Evolutionary conservation across 2,888 invertebrate species (phyloP).

Genomic region (Nemapogon koenigi): DNA sequence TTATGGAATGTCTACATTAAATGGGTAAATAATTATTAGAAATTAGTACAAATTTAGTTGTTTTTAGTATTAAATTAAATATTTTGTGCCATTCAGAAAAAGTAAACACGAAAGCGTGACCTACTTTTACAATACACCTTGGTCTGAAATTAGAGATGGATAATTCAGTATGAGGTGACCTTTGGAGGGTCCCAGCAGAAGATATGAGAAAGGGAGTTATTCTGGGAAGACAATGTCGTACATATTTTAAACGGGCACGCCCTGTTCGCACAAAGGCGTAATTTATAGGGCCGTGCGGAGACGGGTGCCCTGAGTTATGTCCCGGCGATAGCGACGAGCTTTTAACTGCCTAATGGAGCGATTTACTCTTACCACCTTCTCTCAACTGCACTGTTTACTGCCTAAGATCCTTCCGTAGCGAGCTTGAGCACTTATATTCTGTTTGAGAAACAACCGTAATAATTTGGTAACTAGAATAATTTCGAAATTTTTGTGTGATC

Average conservation of each 20-base stretch:
- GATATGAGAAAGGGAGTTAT: slow-evolving; percentile 49
- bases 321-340: slow-evolving; percentile 62
- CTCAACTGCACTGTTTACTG: slow-evolving; percentile 31
- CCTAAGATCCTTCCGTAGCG: background rate
- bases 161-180: slow-evolving; percentile 44
- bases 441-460: too few species aligned
- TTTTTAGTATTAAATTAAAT: too few species aligned
- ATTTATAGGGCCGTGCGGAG: slow-evolving; percentile 61
- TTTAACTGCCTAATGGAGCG: slow-evolving; percentile 65
- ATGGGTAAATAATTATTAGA: too few species aligned
- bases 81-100: too few species aligned
- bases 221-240: slow-evolving; percentile 59
- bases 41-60: too few species aligned
- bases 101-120: too few species aligned
- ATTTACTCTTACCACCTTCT: slow-evolving; percentile 58
- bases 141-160: too few species aligned
- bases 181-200: slow-evolving; percentile 33
- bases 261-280: slow-evolving; percentile 60
- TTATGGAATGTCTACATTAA: too few species aligned
- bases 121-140: too few species aligned
- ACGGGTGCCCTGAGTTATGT: slow-evolving; percentile 61
- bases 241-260: slow-evolving; percentile 61
- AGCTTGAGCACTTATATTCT: too few species aligned
- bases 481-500: too few species aligned
- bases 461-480: too few species aligned